Evolutionary conservation across 2,888 invertebrate genomes (phyloP), one percentile per base, ranked within the genome.

Genomic region (Bibio marci): DNA sequence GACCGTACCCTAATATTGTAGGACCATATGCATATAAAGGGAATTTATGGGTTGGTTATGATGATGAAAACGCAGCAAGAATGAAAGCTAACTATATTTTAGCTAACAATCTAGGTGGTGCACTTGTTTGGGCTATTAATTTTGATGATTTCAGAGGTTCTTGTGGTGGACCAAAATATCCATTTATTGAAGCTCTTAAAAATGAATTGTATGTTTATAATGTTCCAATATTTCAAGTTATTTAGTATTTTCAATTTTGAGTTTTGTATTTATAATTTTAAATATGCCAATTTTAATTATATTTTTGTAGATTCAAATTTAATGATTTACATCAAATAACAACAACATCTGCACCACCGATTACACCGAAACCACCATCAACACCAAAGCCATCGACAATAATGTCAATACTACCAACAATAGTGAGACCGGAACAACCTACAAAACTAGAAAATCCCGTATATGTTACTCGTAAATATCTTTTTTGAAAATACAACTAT

Each of bases 11-110:
- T 1, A 71, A 73, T 22, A 80, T 80, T 0, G 81, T 90, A 78
- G 91, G 88, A 0, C 92, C 94, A 0, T 90, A 87, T 51, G 90
- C 91, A 2, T 83, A 67, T 58, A 75, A 73, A 46, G 83, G 74
- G 15, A 80, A 87, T 59, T 90, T 91, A 59, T 91, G 91, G 91
- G 90, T 91, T 2, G 88, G 90, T 1, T 91, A 86, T 54, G 91
- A 91, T 52, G 90, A 91, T 51, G 75, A 82, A 46, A 74, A 75
- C 8, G 86, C 86, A 34, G 85, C 83, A 1, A 71, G 69, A 52
- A 75, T 72, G 53, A 90, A 91, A 68, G 78, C 85, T 0, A 73
- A 78, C 49, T 91, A 87, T 53, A 88, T 86, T 1, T 80, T 77
- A 25, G 79, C 86, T 43, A 79, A 82, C 47, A 74, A 76, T 39